A percentile compares a stretch with the other conserved stretches of the same genome.
These are phyloP conservation scores for Anguilla megastoma DNA, from an alignment of 2,797 vertebrate species.

Conservation along the genomic window DNA sequence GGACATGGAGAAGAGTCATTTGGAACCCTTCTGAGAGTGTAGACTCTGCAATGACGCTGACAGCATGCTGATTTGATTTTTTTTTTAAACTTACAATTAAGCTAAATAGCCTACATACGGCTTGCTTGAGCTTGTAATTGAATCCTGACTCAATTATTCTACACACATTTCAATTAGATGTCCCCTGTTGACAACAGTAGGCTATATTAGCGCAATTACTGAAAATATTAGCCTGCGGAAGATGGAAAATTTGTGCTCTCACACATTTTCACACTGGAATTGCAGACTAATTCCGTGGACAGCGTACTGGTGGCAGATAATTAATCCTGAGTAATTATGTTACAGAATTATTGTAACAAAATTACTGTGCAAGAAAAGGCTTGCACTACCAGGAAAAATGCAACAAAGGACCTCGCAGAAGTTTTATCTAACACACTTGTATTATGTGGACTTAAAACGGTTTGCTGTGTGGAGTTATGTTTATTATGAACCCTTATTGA, in stretches of 20 bases:
- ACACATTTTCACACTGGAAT: neutral
- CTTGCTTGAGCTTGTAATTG: neutral
- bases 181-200: too few relatives aligned
- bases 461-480: neutral
- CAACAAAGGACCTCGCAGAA: neutral
- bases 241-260: too few relatives aligned
- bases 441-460: neutral
- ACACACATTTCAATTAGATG: too few relatives aligned
- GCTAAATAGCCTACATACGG: neutral
- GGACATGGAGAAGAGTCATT: too few relatives aligned
- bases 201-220: too few relatives aligned
- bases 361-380: neutral
- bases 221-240: too few relatives aligned
- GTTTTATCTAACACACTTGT: neutral
- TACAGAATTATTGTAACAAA: neutral
- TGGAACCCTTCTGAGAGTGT: too few relatives aligned
- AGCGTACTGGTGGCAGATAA: neutral
- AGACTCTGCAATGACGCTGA: neutral
- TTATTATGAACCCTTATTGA: neutral
- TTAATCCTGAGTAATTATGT: neutral
- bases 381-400: neutral
- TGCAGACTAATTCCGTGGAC: neutral
- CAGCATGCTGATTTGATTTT: neutral
- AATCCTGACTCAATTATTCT: neutral
- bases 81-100: neutral